A percentile compares a stretch with the other conserved stretches of the same genome.
These are phyloP conservation scores for Apostichopus californicus DNA, from an alignment of 35 echinoderm and acorn worm genomes.

Conservation along the genomic window DNA sequence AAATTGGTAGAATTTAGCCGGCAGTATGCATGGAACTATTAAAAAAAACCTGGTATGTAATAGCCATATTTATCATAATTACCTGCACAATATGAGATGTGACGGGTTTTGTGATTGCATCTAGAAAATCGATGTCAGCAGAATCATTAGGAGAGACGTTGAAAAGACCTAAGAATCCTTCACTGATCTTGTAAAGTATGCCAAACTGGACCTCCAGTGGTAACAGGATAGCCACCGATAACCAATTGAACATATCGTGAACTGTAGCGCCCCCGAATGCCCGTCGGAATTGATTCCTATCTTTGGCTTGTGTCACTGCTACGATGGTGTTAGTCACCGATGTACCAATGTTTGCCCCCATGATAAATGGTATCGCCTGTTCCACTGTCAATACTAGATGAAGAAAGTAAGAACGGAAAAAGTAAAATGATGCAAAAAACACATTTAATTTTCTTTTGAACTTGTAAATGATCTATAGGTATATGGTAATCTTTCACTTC, in stretches of 20 bases:
- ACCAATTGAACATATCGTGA: constrained; percentile 86
- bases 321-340: constrained; percentile 88
- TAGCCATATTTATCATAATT: neutral
- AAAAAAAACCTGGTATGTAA: too few species aligned
- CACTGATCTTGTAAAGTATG: constrained; percentile 66
- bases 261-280: constrained; percentile 83
- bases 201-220: constrained; percentile 67
- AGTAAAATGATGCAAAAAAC: too few species aligned
- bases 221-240: constrained; percentile 59
- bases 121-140: constrained; percentile 66
- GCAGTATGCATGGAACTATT: too few species aligned
- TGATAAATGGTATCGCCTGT: constrained; percentile 76
- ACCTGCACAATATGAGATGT: constrained; percentile 66
- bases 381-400: constrained; percentile 59
- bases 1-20: too few species aligned
- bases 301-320: constrained; percentile 51
- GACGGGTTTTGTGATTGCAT: constrained; percentile 73
- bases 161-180: constrained; percentile 28
- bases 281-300: constrained; percentile 74
- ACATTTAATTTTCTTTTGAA: neutral
- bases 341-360: constrained; percentile 85
- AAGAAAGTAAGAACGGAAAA: neutral
- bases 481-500: too few species aligned
- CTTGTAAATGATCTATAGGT: neutral
- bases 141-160: constrained; percentile 59